Evolutionary conservation across 2,888 invertebrate species (phyloP), one percentile per base, ranked within the genome.

Genomic region (Hirtodrosophila cameraria): DNA sequence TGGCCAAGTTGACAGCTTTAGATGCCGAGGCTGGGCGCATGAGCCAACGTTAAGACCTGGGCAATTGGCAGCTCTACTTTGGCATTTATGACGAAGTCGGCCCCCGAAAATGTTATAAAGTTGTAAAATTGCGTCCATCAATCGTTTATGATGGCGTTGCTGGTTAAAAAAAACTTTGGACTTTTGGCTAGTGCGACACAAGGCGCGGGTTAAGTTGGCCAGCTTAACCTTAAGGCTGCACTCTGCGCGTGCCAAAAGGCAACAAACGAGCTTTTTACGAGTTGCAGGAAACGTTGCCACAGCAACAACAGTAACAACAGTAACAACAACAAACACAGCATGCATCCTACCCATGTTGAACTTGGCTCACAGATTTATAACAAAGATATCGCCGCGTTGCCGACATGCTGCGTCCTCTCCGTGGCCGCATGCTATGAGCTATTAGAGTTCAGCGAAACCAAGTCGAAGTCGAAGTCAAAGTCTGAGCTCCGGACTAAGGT

Each of bases 351-450:
- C 67, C 75, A 86, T 79, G 87, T 86, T 73, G 86, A 81, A 75
- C 85, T 70, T 65, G 66, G 72, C 70, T 78, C 76, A 79, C 88
- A 89, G 88, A 88, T 88, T 89, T 88, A 88, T 88, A 89, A 88
- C 89, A 85, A 82, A 88, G 89, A 89, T 88, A 88, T 87, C 75
- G 82, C 79, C 49, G 75, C 66, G 58, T 73, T 64, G 83, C 79
- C 86, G 75, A 83, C 86, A 83, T 77, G 86, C 84, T 81, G 85
- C 68, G 71, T 64, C 86, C 52, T 49, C 13, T 50, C 39, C 23
- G 15, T 16, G 66, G 57, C 68, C 59, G 58, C 75, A 67, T 75
- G 75, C 82, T 85, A 82, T 82, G 82, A 82, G 82, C 82, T 82
- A 82, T 82, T 82, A 82, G 86, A 86, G 87, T 87, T 87, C 87